Evolutionary conservation across 2,113 vertebrate genomes (phyloP).

Genomic region (Chaetodon auriga): DNA sequence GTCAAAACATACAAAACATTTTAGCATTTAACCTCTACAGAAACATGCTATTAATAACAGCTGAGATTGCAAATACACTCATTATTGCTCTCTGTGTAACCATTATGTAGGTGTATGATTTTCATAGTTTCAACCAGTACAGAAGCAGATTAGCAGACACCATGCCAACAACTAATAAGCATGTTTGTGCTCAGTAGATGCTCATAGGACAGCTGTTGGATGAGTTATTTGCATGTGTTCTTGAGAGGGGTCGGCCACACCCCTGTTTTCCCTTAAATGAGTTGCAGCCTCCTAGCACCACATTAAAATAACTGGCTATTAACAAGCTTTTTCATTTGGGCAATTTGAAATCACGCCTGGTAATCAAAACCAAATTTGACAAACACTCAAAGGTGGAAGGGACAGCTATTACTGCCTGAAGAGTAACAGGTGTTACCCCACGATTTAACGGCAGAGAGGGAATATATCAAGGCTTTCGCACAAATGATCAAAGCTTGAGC

Average conservation of each 20-base stretch:
- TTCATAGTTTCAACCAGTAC: conserved; percentile 24
- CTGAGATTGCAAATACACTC: conserved; percentile 7
- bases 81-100: conserved; percentile 24
- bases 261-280: conserved; percentile 2
- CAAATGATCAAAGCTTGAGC: conserved; percentile 24
- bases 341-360: conserved; percentile 1
- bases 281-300: background rate
- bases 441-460: conserved; percentile 11
- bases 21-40: background rate
- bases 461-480: conserved; percentile 5
- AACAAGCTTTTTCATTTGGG: conserved; percentile 13
- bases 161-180: conserved; percentile 29
- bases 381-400: conserved; percentile 23
- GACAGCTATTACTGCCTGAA: conserved; percentile 1
- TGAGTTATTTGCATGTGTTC: conserved; percentile 18
- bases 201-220: conserved; percentile 28
- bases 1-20: background rate
- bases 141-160: conserved; percentile 19
- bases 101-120: conserved; percentile 12
- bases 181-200: conserved; percentile 30
- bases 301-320: conserved; percentile 27
- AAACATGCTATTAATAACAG: conserved; percentile 1
- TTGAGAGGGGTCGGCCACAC: background rate
- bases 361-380: conserved; percentile 39
- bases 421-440: conserved; percentile 9